These are phyloP conservation scores for Pristionchus entomophagus DNA, from an alignment of 2,888 invertebrate species.

Conservation along the genomic window DNA sequence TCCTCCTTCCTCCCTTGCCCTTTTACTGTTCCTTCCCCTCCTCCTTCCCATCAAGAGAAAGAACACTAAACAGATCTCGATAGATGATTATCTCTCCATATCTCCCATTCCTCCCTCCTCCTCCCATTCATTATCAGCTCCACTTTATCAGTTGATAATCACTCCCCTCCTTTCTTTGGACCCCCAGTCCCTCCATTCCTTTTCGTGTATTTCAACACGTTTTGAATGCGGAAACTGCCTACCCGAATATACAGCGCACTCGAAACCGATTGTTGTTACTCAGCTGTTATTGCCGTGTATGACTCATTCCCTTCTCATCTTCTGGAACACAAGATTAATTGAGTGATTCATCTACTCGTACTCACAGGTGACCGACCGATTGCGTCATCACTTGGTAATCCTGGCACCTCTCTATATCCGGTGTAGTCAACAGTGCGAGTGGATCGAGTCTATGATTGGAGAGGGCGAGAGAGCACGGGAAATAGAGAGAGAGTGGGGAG, in stretches of 20 bases:
- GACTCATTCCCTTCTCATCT: not conserved
- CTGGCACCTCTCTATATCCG: not conserved
- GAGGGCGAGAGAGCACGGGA: not conserved
- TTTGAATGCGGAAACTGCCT: not conserved
- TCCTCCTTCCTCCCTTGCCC: slow-evolving; percentile 11
- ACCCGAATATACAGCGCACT: not conserved
- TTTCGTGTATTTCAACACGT: not conserved
- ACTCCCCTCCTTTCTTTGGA: not conserved
- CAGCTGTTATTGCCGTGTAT: not conserved
- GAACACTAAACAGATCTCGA: slow-evolving; percentile 26
- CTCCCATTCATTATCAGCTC: not conserved
- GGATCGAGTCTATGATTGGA: not conserved
- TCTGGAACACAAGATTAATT: not conserved
- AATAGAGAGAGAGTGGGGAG: not conserved
- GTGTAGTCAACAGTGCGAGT: not conserved
- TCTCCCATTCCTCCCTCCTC: not conserved
- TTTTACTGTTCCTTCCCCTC: not conserved
- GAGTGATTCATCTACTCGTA: not conserved
- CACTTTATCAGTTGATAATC: not conserved
- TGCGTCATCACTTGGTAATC: slow-evolving; percentile 5
- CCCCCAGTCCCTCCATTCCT: not conserved
- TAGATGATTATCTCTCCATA: not conserved
- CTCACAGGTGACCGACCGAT: not conserved
- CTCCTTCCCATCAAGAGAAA: slow-evolving; percentile 8
- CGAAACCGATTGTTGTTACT: not conserved